Percentiles rank a stretch among this genome's conserved stretches.
Evolutionary conservation across 2,888 invertebrate genomes (phyloP).

Genomic region (Petrolisthes manimaculis): DNA sequence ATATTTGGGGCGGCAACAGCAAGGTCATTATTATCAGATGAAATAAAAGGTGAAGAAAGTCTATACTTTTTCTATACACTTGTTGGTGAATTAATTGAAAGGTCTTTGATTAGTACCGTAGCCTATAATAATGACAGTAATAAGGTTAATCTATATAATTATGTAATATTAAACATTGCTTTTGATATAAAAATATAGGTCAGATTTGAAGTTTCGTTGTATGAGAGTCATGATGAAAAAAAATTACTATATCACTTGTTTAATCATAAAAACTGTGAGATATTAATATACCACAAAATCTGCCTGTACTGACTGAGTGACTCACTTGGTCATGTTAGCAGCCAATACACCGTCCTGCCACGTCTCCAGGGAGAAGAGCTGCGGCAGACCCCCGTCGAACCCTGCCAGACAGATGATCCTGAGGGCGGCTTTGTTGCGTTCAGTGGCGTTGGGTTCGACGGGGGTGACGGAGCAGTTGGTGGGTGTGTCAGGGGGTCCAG

Average conservation of each 20-base stretch:
- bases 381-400: slow-evolving; percentile 62
- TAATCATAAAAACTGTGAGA: background rate
- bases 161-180: too few relatives aligned
- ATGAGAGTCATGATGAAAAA: background rate
- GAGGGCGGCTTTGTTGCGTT: slow-evolving; percentile 36
- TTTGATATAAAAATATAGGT: background rate
- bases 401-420: slow-evolving; percentile 58
- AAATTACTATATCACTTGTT: background rate
- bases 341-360: slow-evolving; percentile 55
- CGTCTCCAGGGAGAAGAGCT: slow-evolving; percentile 58
- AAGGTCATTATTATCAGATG: too few relatives aligned
- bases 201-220: background rate
- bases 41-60: too few relatives aligned
- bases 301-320: background rate
- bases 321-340: slow-evolving; percentile 58
- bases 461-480: slow-evolving; percentile 52
- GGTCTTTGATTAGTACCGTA: too few relatives aligned
- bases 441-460: slow-evolving; percentile 22
- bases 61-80: too few relatives aligned
- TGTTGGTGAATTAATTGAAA: too few relatives aligned
- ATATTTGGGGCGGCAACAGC: too few relatives aligned
- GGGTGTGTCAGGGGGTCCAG: slow-evolving; percentile 48
- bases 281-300: background rate
- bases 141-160: too few relatives aligned
- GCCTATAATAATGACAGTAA: too few relatives aligned